These are phyloP conservation scores for Sebastiscus tertius DNA, from an alignment of 2,797 vertebrate species.

Conservation along the genomic window DNA sequence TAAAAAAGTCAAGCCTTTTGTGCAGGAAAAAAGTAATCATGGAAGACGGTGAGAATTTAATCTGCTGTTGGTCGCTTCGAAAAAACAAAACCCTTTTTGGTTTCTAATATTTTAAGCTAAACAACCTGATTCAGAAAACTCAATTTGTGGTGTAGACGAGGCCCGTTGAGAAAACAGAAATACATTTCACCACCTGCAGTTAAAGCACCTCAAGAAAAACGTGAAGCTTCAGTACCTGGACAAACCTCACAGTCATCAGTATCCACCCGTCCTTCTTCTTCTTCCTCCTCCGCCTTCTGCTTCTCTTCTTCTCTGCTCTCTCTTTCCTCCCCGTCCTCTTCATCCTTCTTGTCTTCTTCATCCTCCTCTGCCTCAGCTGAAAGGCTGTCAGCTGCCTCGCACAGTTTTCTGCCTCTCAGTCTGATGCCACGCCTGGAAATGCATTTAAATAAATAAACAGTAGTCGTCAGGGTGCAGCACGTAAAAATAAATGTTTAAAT, in stretches of 20 bases:
- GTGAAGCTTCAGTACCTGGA: conserved; percentile 68
- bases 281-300: conserved; percentile 26
- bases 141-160: background rate
- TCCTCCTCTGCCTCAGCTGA: conserved; percentile 26
- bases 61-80: background rate
- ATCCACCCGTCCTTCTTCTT: conserved; percentile 46
- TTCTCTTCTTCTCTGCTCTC: background rate
- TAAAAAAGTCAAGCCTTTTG: background rate
- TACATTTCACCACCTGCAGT: background rate
- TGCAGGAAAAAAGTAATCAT: background rate
- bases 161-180: background rate
- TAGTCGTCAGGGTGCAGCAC: background rate
- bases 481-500: no score
- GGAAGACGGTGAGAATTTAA: background rate
- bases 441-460: background rate
- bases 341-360: background rate
- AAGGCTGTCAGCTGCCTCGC: background rate
- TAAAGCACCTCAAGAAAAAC: background rate
- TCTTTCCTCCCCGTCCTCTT: background rate
- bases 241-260: conserved; percentile 68
- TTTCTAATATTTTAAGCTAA: background rate
- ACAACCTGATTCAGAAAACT: background rate
- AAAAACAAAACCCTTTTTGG: background rate
- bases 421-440: conserved; percentile 44
- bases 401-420: conserved; percentile 4